A percentile compares a stretch with the other conserved stretches of the same genome.
phyloP scores from a whole-genome alignment of 2,113 vertebrate genomes.

The Seriola aureovittata region DNA sequence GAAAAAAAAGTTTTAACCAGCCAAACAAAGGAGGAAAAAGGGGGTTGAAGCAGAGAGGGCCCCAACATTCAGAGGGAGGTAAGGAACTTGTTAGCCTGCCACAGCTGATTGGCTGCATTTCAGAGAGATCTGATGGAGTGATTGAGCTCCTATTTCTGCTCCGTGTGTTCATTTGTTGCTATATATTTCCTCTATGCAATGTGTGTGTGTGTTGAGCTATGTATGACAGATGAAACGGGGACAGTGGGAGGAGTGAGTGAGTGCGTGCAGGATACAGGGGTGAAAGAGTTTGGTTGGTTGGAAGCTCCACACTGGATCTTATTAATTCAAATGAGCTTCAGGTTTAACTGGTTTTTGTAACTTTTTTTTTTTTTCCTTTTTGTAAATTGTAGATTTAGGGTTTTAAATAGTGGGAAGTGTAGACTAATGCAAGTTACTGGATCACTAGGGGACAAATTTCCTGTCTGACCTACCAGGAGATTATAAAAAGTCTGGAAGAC shows the following conservation, averaged over 20 bases:
- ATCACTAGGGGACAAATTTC: constrained; percentile 7
- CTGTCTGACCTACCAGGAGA: constrained; percentile 35
- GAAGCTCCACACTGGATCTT: constrained; percentile 40
- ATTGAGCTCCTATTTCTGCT: constrained; percentile 71
- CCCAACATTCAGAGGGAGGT: constrained; percentile 66
- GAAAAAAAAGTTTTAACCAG: constrained; percentile 24
- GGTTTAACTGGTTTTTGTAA: not conserved
- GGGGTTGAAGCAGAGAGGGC: constrained; percentile 46
- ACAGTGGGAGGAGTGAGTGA: constrained; percentile 70
- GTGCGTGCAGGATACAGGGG: constrained; percentile 48
- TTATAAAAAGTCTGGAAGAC: constrained; percentile 35
- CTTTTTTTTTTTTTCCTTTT: too few species aligned
- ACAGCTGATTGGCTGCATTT: not conserved
- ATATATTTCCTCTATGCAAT: constrained; percentile 73
- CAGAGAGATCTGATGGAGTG: constrained; percentile 13
- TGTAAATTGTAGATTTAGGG: not conserved
- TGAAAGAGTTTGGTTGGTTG: constrained; percentile 56
- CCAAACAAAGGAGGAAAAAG: constrained; percentile 37
- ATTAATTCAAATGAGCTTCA: not conserved
- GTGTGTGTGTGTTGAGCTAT: constrained; percentile 70
- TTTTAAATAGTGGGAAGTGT: not conserved
- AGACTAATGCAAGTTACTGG: not conserved
- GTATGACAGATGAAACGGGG: constrained; percentile 78
- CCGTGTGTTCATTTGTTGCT: constrained; percentile 67
- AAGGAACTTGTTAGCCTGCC: constrained; percentile 29